Percentiles rank a stretch among this genome's conserved stretches.
These are phyloP conservation scores for Sternotherus odoratus DNA, from an alignment of 2,797 vertebrate species.

Conservation along the genomic window DNA sequence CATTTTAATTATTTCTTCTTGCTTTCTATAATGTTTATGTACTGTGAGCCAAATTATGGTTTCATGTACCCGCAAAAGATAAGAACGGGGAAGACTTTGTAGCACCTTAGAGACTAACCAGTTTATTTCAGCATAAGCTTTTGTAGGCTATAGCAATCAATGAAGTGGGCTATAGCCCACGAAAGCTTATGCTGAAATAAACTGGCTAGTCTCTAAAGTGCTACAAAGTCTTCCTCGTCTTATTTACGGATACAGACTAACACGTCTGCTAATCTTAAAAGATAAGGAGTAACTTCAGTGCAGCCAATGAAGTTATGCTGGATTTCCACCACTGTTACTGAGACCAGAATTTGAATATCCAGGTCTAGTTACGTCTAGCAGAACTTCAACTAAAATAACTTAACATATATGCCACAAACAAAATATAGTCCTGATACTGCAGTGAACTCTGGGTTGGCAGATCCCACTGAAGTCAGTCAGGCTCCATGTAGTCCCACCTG, in stretches of 20 bases:
- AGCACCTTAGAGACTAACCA: no score
- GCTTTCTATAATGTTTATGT: not conserved
- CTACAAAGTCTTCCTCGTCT: no score
- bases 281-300: not conserved
- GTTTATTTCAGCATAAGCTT: no score
- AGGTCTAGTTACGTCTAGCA: not conserved
- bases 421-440: not conserved
- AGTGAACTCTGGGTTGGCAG: not conserved
- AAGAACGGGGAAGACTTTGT: no score
- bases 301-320: not conserved
- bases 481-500: not conserved
- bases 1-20: not conserved
- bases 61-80: not conserved
- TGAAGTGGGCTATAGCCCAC: no score
- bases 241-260: no score
- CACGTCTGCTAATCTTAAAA: no score
- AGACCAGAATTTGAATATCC: not conserved
- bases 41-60: not conserved
- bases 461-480: not conserved
- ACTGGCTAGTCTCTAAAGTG: no score
- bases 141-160: no score
- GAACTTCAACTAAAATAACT: not conserved
- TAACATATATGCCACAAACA: not conserved
- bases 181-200: no score
- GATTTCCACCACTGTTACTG: not conserved